Percentiles rank a stretch among this genome's conserved stretches.
Conservation (phyloP, 2,113 vertebrate species). For the Paedocypris sp. region DNA sequence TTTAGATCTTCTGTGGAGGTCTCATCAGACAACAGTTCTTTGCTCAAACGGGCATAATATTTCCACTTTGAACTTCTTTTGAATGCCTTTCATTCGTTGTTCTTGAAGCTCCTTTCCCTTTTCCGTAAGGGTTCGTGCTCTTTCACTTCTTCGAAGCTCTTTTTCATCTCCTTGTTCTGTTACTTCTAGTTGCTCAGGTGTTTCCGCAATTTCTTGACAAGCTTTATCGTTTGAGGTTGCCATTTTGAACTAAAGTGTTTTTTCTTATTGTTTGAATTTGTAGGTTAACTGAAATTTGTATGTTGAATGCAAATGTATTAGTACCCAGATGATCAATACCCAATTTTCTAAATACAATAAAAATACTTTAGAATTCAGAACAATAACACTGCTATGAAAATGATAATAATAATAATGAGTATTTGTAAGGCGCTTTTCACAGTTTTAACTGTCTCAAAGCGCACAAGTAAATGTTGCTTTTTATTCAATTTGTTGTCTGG, state of each 20-base stretch:
- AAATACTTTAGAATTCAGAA: too few species aligned
- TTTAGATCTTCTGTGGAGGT: not conserved
- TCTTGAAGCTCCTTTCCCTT: constrained; percentile 18
- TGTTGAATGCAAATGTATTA: too few species aligned
- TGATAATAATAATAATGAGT: too few species aligned
- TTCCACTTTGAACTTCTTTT: constrained; percentile 1
- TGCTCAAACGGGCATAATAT: constrained; percentile 6
- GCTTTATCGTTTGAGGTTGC: not conserved
- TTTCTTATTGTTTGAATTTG: too few species aligned
- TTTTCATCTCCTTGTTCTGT: not conserved
- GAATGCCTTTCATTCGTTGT: not conserved
- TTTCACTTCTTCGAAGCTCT: constrained; percentile 2
- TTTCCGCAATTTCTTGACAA: not conserved
- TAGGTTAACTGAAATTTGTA: too few species aligned
- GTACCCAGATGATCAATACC: too few species aligned
- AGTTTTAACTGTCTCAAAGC: too few species aligned
- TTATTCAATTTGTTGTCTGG: too few species aligned
- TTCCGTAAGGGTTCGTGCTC: constrained; percentile 2
- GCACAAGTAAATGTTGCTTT: too few species aligned
- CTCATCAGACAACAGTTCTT: not conserved
- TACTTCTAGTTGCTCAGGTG: not conserved
- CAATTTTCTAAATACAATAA: too few species aligned
- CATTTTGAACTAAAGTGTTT: constrained; percentile 10
- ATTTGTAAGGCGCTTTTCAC: too few species aligned
- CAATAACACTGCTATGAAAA: too few species aligned